These are phyloP conservation scores for Trachelipus rathkii DNA, from an alignment of 1,140 invertebrate genomes.

Conservation along the genomic window DNA sequence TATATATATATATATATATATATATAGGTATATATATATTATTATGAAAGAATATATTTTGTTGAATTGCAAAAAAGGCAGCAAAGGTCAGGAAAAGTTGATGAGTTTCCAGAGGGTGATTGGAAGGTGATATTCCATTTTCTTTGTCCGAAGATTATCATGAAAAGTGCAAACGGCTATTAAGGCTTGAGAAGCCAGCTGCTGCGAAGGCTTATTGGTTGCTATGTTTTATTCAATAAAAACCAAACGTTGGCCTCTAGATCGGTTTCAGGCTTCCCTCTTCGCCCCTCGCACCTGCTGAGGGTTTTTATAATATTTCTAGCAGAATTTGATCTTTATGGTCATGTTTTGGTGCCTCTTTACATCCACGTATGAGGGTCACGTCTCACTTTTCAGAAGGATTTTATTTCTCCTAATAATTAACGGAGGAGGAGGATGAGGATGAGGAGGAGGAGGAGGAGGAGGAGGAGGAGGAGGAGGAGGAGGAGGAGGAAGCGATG, in stretches of 20 bases:
- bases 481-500: not conserved
- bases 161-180: not conserved
- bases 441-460: too few species aligned
- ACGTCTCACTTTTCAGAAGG: slow-evolving; percentile 2
- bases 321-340: not conserved
- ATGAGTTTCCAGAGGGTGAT: too few species aligned
- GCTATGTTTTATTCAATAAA: not conserved
- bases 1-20: too few species aligned
- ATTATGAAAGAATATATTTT: too few species aligned
- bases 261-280: not conserved
- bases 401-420: slow-evolving; percentile 10
- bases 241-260: not conserved
- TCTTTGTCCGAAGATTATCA: not conserved
- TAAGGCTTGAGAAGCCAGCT: not conserved
- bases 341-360: not conserved
- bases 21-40: too few species aligned
- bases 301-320: not conserved
- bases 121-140: too few species aligned
- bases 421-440: not conserved
- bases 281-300: not conserved
- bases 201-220: not conserved
- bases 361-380: not conserved
- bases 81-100: too few species aligned
- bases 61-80: too few species aligned
- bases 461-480: too few species aligned